Base-by-base conservation (phyloP, 2,888 invertebrate species). In the Drosophila merina region DNA sequence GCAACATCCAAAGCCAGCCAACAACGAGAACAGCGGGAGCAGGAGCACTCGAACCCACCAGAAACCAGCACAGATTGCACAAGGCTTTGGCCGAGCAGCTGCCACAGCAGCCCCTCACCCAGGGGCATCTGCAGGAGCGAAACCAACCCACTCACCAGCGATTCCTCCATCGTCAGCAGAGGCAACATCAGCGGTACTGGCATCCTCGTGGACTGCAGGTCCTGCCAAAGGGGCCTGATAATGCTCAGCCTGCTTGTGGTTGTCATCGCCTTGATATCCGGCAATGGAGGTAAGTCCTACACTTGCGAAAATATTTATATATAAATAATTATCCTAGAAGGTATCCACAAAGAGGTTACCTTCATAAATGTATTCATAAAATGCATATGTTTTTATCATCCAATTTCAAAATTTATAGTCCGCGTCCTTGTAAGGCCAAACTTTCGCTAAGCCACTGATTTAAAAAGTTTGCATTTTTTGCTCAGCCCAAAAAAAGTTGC, bases 211-310 rank as follows among this genome's bases (percentile, higher is more conserved):
- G 73, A 70, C 56, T 58, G 64, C 75, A 66, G 73, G 64, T 56
- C 82, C 55, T 72, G 76, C 68, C 87, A 64, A 30, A 71, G 79
- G 1, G 38, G 78, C 38, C 73, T 85, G 76, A 87, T 81, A 76
- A 90, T 90, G 89, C 77, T 90, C 76, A 89, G 88, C 74, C 88
- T 90, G 88, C 73, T 90, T 44, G 79, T 89, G 72, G 86, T 90
- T 76, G 70, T 89, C 76, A 77, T 89, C 57, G 79, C 86, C 75
- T 76, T 89, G 72, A 81, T 91, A 84, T 88, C 91, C 72, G 89
- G 89, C 75, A 90, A 89, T 77, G 83, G 86, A 77, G 90, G 90
- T 90, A 55, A 91, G 89, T 67, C 2, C 0, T 26, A 9, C 55
- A 56, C 66, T 20, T 4, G 20, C 40, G n/a, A 7, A 40, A 14